Evolutionary conservation across 2,888 invertebrate species (phyloP), one percentile per base, ranked within the genome.

Genomic region (Himalopsyche japonica): DNA sequence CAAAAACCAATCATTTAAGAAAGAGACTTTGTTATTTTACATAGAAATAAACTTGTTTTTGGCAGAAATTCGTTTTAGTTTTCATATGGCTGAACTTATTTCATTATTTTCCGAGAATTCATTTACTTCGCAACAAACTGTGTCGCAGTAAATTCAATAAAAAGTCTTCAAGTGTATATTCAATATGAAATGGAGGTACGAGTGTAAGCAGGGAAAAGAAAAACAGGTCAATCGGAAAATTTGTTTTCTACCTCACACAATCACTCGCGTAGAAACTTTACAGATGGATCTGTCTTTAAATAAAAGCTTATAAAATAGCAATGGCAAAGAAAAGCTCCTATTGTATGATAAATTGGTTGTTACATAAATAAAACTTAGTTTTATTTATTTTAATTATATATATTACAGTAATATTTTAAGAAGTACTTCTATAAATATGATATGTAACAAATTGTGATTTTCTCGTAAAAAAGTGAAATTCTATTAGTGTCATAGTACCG

Each of bases 151-250:
- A 47, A 47, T 70, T 70, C 70, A 27, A 27, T 27, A 70, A 70
- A 70, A 70, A 24, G 70, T 70, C 70, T 70, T 70, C 27, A 27
- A 70, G 70, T 37, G 47, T 79, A 24, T 48, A 47, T n/a, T 30
- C 83, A 78, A 84, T 84, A 79, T 76, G 64, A 81, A 64, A 84
- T 81, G 77, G 81, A 84, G 83, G 37, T 34, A 57, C 5, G 30
- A 34, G 27, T 81, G 57, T 43, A 81, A 47, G 76, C 43, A 77
- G 30, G 48, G 76, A 82, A 80, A 84, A 82, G 81, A 83, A 82
- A 84, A 86, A 78, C 84, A 76, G 84, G 84, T 86, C 86, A 84
- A 83, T 78, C 80, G 84, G 80, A 84, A 86, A 86, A 86, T 86
- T 86, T 84, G 86, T 77, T 83, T 86, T 84, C 64, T 79, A 79